Conservation (phyloP, 2,888 invertebrate genomes). For the Lasioglossum villosulum region DNA sequence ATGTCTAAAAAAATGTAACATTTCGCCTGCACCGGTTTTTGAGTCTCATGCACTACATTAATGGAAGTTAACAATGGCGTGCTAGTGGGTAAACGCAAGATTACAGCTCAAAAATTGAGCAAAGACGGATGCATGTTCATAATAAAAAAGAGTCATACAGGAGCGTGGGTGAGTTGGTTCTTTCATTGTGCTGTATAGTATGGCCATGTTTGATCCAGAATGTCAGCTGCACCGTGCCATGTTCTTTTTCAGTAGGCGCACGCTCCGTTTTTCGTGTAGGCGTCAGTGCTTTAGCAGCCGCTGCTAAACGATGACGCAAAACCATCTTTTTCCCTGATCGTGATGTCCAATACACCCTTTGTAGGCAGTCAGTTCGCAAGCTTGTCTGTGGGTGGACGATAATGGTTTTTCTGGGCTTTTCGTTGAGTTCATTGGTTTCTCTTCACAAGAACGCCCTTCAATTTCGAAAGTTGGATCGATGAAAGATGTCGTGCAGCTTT, state of each 20-base stretch:
- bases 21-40: not conserved
- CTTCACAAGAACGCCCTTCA: not conserved
- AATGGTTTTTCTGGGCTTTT: not conserved
- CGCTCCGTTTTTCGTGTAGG: slow-evolving; percentile 16
- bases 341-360: slow-evolving; percentile 29
- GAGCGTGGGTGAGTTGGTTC: not conserved
- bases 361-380: slow-evolving; percentile 4
- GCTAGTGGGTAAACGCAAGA: not conserved
- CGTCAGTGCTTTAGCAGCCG: slow-evolving; percentile 27
- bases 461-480: slow-evolving; percentile 17
- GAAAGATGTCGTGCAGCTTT: not conserved
- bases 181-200: not conserved
- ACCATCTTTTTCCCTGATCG: not conserved
- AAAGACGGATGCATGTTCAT: not conserved
- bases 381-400: slow-evolving; percentile 22
- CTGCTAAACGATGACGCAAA: slow-evolving; percentile 24
- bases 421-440: slow-evolving; percentile 13
- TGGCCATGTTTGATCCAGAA: slow-evolving; percentile 1
- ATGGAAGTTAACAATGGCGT: not conserved
- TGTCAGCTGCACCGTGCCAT: not conserved
- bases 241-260: slow-evolving; percentile 8
- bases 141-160: not conserved
- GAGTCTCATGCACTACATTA: no score
- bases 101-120: not conserved
- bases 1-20: not conserved